These are phyloP conservation scores for Cosmorhoe ocellata DNA, from an alignment of 2,888 invertebrate genomes.

Conservation along the genomic window DNA sequence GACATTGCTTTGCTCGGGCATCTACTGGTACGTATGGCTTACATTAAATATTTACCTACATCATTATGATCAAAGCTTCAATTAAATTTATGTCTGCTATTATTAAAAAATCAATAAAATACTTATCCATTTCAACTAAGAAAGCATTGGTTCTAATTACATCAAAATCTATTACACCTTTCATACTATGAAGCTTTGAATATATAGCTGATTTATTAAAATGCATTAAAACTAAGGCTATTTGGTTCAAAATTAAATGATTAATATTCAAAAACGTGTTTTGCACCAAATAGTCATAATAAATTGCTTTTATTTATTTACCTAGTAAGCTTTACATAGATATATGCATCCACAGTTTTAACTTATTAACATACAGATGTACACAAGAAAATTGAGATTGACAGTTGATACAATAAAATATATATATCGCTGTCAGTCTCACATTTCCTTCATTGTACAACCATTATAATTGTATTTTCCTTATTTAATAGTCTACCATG, in stretches of 20 bases:
- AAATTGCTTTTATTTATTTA: conserved; percentile 39
- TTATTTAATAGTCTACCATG: conserved; percentile 72
- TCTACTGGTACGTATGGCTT: conserved; percentile 26
- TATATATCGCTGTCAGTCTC: conserved; percentile 41
- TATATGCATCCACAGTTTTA: conserved; percentile 58
- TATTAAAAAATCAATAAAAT: background rate
- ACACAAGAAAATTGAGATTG: conserved; percentile 41
- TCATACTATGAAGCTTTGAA: conserved; percentile 19
- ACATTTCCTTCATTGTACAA: conserved; percentile 54
- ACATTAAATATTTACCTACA: conserved; percentile 17
- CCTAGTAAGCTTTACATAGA: conserved; percentile 45
- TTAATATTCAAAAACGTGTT: conserved; percentile 6
- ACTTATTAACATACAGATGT: conserved; percentile 55
- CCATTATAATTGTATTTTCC: conserved; percentile 52
- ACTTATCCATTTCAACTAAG: background rate
- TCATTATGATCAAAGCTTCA: conserved; percentile 17
- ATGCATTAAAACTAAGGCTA: conserved; percentile 9
- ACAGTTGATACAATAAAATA: conserved; percentile 13
- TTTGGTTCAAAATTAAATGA: conserved; percentile 25
- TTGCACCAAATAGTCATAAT: conserved; percentile 17
- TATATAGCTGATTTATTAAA: conserved; percentile 7
- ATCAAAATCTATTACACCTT: background rate
- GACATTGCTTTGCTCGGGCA: conserved; percentile 10
- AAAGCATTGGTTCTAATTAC: background rate
- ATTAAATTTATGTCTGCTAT: background rate